phyloP scores from a whole-genome alignment of 2,888 invertebrate genomes.

The Glyphotaelius pellucidus region DNA sequence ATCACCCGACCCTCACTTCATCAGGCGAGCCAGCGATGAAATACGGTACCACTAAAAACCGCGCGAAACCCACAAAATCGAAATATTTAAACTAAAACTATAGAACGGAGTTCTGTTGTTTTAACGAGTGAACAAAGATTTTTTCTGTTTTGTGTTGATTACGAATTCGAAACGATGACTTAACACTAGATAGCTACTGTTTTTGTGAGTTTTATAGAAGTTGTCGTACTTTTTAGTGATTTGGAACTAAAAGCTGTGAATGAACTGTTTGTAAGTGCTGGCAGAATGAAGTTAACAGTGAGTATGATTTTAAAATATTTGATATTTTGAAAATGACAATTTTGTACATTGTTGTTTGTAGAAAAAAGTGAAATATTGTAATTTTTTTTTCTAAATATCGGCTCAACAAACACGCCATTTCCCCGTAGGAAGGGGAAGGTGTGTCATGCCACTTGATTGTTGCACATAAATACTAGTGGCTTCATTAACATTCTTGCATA shows the following conservation, averaged over 20 bases:
- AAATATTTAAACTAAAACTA: not conserved
- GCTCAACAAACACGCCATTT: not conserved
- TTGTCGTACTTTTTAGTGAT: not conserved
- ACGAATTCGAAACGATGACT: slow-evolving; percentile 31
- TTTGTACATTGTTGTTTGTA: not conserved
- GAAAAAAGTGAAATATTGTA: no score
- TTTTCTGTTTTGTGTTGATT: slow-evolving; percentile 14
- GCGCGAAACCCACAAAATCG: not conserved
- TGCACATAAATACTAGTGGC: not conserved
- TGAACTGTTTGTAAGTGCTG: slow-evolving; percentile 42
- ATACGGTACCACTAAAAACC: not conserved
- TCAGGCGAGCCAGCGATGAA: slow-evolving; percentile 20
- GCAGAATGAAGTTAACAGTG: slow-evolving; percentile 40
- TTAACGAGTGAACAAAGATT: not conserved
- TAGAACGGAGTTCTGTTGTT: not conserved
- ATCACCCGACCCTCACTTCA: slow-evolving; percentile 60
- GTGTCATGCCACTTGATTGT: not conserved
- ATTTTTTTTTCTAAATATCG: no score
- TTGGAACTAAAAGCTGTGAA: not conserved
- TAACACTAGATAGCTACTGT: not conserved
- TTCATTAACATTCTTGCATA: no score
- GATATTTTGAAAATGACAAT: not conserved
- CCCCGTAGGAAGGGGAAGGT: no score
- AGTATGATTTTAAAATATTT: slow-evolving; percentile 26
- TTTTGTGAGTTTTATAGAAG: not conserved